These are phyloP conservation scores for Holotrichia oblita DNA, from an alignment of 1,140 invertebrate species.

Conservation along the genomic window DNA sequence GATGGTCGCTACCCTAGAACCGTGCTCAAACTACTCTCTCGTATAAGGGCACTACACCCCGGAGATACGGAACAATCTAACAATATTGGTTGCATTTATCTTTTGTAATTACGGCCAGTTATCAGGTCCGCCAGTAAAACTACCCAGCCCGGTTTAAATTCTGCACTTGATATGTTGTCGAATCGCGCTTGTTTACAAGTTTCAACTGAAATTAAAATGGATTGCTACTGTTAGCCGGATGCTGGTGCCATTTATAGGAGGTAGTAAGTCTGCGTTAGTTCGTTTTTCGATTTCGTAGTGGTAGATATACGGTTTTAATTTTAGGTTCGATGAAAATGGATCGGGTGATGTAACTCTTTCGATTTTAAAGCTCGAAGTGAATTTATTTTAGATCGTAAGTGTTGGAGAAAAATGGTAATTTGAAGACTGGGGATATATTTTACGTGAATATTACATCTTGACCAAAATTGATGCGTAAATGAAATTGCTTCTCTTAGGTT, in stretches of 20 bases:
- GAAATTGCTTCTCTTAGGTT: too few relatives aligned
- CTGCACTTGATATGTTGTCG: slow-evolving; percentile 15
- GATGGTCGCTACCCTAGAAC: background rate
- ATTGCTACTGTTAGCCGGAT: background rate
- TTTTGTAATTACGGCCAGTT: slow-evolving; percentile 38
- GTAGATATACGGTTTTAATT: background rate
- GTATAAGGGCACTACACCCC: slow-evolving; percentile 32
- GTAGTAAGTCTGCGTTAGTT: background rate
- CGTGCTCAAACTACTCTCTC: background rate
- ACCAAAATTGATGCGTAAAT: too few relatives aligned
- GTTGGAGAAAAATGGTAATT: background rate
- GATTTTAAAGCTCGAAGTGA: background rate
- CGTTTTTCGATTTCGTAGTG: background rate
- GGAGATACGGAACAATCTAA: slow-evolving; percentile 37
- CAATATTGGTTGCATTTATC: slow-evolving; percentile 39
- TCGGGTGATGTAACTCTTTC: too few relatives aligned
- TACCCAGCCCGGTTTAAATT: slow-evolving; percentile 21
- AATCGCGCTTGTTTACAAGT: slow-evolving; percentile 17
- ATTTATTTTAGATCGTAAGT: background rate
- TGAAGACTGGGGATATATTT: too few relatives aligned
- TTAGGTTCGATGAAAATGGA: too few relatives aligned
- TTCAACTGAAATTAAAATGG: slow-evolving; percentile 22
- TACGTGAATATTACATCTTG: too few relatives aligned
- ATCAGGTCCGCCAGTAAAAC: slow-evolving; percentile 36
- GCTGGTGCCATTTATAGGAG: background rate